A percentile compares a stretch with the other conserved stretches of the same genome.
Evolutionary conservation across 2,113 vertebrate genomes (phyloP).

Genomic region (Octodon degus): DNA sequence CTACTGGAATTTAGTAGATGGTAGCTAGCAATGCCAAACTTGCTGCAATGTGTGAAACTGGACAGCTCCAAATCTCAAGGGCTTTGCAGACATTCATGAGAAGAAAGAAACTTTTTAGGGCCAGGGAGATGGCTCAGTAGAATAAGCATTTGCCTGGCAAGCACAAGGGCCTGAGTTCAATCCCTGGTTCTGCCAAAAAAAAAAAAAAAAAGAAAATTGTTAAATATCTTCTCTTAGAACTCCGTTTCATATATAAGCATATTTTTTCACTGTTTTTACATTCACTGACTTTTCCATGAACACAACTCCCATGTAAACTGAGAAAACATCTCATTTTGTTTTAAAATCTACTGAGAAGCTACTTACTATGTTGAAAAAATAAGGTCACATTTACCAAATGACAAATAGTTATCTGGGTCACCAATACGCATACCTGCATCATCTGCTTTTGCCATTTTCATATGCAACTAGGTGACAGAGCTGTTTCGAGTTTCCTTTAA

Average conservation of each 20-base stretch:
- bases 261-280: background rate
- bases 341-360: background rate
- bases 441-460: background rate
- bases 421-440: rapidly evolving
- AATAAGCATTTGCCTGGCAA: no score
- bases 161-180: no score
- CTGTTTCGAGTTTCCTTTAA: background rate
- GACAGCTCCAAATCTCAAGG: background rate
- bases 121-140: no score
- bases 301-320: background rate
- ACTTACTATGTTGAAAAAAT: background rate
- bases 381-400: background rate
- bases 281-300: background rate
- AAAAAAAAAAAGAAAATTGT: no score
- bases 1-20: background rate
- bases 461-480: background rate
- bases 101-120: background rate
- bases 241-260: background rate
- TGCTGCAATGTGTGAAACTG: background rate
- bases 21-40: background rate
- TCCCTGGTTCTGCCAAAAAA: no score
- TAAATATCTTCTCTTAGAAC: background rate
- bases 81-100: background rate
- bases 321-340: background rate
- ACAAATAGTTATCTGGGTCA: background rate